phyloP scores from a whole-genome alignment of 2,113 vertebrate genomes.

The Macroglossus sobrinus region DNA sequence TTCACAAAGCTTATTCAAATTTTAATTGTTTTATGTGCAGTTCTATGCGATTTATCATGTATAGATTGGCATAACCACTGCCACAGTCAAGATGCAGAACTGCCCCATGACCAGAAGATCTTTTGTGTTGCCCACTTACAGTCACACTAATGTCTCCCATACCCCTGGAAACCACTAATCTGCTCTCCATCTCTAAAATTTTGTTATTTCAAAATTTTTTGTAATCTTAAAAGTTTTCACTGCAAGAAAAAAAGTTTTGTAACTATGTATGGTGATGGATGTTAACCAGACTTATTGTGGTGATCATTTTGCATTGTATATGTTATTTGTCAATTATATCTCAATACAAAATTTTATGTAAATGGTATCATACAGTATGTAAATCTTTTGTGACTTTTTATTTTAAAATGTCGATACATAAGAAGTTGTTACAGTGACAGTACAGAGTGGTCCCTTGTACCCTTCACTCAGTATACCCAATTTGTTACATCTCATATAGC shows the following conservation, averaged over 20 bases:
- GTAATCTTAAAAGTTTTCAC: background rate
- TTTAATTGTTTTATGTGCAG: background rate
- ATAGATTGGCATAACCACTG: background rate
- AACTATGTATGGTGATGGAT: background rate
- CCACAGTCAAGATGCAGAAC: background rate
- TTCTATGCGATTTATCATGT: background rate
- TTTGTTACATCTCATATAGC: background rate
- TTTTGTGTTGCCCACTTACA: background rate
- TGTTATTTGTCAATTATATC: background rate
- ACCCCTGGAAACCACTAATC: background rate
- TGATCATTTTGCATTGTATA: background rate
- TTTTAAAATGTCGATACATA: background rate
- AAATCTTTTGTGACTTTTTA: background rate
- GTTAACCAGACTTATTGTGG: background rate
- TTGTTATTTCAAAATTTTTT: background rate
- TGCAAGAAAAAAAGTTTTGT: background rate
- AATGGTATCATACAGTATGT: background rate
- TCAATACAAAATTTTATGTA: background rate
- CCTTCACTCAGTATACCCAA: background rate
- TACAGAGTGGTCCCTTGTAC: background rate
- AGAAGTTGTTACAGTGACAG: background rate
- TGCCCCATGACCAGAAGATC: background rate
- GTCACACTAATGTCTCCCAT: background rate
- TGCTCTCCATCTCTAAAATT: background rate
- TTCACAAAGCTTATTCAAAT: background rate